A percentile compares a stretch with the other conserved stretches of the same genome.
Conservation (phyloP, 1,140 invertebrate genomes). For the Papilio machaon region DNA sequence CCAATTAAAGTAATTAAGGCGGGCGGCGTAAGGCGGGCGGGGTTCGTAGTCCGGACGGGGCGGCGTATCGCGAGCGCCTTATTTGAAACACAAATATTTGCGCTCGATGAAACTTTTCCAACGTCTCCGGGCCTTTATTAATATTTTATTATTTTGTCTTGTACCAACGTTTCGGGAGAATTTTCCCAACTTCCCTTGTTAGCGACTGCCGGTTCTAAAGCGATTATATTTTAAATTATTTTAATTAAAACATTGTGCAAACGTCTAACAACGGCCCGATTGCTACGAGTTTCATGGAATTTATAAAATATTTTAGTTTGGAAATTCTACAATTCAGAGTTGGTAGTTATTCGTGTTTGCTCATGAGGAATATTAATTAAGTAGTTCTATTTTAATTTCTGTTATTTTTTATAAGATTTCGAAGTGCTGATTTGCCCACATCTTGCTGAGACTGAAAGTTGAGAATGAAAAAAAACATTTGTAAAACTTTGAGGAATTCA, state of each 20-base stretch:
- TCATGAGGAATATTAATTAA: conserved; percentile 29
- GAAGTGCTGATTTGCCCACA: background rate
- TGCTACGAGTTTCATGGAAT: conserved; percentile 47
- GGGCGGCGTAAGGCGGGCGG: conserved; percentile 4
- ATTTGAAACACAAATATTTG: conserved; percentile 82
- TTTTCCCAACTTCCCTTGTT: conserved; percentile 77
- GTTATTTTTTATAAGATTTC: conserved; percentile 1
- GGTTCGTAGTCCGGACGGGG: conserved; percentile 59
- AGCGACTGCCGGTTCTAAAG: conserved; percentile 73
- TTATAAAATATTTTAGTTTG: conserved; percentile 42
- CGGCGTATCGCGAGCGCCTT: conserved; percentile 75
- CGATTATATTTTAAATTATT: conserved; percentile 82
- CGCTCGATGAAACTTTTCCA: conserved; percentile 75
- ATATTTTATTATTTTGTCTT: conserved; percentile 82
- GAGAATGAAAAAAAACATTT: background rate
- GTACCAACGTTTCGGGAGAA: conserved; percentile 72
- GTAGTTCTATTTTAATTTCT: conserved; percentile 17
- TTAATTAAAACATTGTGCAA: conserved; percentile 81
- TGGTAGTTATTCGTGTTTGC: conserved; percentile 18
- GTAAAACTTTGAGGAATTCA: background rate
- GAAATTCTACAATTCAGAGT: conserved; percentile 28
- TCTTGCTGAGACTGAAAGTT: background rate
- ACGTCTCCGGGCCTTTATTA: conserved; percentile 79
- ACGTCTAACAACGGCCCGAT: conserved; percentile 59
- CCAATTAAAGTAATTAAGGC: conserved; percentile 39